Evolutionary conservation across 2,888 invertebrate genomes (phyloP).

Genomic region (Bedellia somnulentella): DNA sequence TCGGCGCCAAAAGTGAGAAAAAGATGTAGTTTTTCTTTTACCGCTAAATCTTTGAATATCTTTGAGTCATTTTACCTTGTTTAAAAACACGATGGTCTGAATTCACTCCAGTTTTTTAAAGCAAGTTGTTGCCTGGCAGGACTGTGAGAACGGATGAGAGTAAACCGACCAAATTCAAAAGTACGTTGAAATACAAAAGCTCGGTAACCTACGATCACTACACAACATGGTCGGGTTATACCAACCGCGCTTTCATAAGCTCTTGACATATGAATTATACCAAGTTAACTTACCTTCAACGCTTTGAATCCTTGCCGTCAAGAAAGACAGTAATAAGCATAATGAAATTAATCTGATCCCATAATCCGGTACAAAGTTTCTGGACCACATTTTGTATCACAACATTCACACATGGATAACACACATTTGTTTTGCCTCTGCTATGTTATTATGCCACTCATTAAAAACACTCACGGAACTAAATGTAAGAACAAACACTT

Average conservation of each 20-base stretch:
- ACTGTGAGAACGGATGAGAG: slow-evolving; percentile 49
- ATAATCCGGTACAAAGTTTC: slow-evolving; percentile 69
- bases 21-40: too few relatives aligned
- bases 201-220: slow-evolving; percentile 19
- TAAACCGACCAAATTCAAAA: slow-evolving; percentile 30
- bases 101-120: slow-evolving; percentile 58
- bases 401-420: slow-evolving; percentile 62
- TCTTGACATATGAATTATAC: slow-evolving; percentile 15
- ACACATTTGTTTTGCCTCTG: slow-evolving; percentile 59
- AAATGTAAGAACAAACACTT: slow-evolving; percentile 57
- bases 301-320: slow-evolving; percentile 47
- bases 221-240: slow-evolving; percentile 27
- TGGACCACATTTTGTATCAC: slow-evolving; percentile 69
- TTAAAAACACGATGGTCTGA: slow-evolving; percentile 49
- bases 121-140: slow-evolving; percentile 51
- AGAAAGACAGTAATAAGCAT: slow-evolving; percentile 41
- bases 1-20: too few relatives aligned
- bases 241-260: slow-evolving; percentile 51
- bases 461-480: slow-evolving; percentile 54
- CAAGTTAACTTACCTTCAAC: slow-evolving; percentile 62
- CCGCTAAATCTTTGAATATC: too few relatives aligned
- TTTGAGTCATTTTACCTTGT: too few relatives aligned
- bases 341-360: slow-evolving; percentile 63
- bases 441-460: slow-evolving; percentile 46
- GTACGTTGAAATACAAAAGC: slow-evolving; percentile 24